Conservation (phyloP, 2,797 vertebrate genomes). For the Octomys mimax region DNA sequence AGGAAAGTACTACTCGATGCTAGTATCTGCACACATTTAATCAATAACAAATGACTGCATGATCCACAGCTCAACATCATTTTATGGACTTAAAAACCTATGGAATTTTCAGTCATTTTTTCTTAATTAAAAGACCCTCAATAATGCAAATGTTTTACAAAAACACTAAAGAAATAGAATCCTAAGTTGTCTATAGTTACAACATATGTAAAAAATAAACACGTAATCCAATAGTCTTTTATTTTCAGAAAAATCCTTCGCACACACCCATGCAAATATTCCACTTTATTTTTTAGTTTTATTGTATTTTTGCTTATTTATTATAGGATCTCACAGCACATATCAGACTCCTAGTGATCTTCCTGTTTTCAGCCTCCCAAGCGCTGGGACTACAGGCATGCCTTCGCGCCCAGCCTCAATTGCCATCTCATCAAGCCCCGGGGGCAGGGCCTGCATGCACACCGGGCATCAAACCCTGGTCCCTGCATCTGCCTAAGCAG, state of each 20-base stretch:
- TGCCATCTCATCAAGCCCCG: no score
- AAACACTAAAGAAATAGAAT: constrained; percentile 75
- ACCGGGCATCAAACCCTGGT: no score
- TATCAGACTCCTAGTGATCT: no score
- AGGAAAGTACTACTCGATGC: constrained; percentile 66
- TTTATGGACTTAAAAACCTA: constrained; percentile 80
- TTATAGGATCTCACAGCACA: no score
- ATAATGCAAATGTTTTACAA: constrained; percentile 83
- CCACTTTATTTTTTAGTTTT: background rate
- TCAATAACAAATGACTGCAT: constrained; percentile 80
- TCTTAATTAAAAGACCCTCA: constrained; percentile 83
- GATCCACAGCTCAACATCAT: constrained; percentile 70
- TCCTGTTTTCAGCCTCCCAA: no score
- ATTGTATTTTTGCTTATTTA: no score
- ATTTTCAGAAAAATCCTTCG: constrained; percentile 50
- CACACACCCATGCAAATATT: background rate
- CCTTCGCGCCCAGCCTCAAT: no score
- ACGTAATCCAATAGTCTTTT: background rate
- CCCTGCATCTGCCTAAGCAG: no score
- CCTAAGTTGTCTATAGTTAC: background rate
- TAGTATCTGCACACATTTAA: constrained; percentile 78
- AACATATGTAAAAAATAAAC: background rate
- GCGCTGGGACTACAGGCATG: no score
- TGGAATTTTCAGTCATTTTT: constrained; percentile 78
- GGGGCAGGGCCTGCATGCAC: no score